Conservation (phyloP, 2,888 invertebrate genomes). For the Heliconius sara region DNA sequence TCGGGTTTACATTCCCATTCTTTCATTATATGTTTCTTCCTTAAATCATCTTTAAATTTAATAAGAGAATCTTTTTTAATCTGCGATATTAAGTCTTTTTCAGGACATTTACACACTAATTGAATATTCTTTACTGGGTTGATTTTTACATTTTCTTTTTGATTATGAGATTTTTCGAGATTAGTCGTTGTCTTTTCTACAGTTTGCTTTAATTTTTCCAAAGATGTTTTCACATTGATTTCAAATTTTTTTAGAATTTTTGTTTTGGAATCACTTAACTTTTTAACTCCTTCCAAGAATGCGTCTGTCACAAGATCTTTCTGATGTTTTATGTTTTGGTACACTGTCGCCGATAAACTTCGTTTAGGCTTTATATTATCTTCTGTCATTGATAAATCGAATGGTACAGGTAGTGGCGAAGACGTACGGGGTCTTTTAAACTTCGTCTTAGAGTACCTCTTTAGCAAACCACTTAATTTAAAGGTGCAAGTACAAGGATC, state of each 20-base stretch:
- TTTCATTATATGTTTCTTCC: slow-evolving; percentile 50
- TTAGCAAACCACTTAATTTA: slow-evolving; percentile 52
- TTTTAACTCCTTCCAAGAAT: slow-evolving; percentile 50
- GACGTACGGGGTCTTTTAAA: slow-evolving; percentile 46
- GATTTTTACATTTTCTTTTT: slow-evolving; percentile 27
- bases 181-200: slow-evolving; percentile 48
- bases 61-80: slow-evolving; percentile 60
- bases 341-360: slow-evolving; percentile 45
- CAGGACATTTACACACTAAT: slow-evolving; percentile 28
- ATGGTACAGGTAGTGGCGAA: slow-evolving; percentile 29
- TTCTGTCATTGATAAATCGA: slow-evolving; percentile 35
- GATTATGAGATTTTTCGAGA: slow-evolving; percentile 24
- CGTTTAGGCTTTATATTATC: slow-evolving; percentile 45
- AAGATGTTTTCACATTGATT: slow-evolving; percentile 43
- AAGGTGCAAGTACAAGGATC: slow-evolving; percentile 64
- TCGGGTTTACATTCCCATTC: slow-evolving; percentile 55
- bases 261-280: slow-evolving; percentile 48
- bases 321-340: slow-evolving; percentile 52
- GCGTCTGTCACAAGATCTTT: slow-evolving; percentile 48
- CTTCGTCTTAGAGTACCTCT: slow-evolving; percentile 49
- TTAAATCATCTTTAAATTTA: slow-evolving; percentile 56
- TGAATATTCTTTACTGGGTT: slow-evolving; percentile 12
- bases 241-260: slow-evolving; percentile 47
- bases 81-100: slow-evolving; percentile 44
- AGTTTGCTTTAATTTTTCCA: slow-evolving; percentile 48